Conservation (phyloP, 2,888 invertebrate species). For the Scaptomyza cyrtandrae region DNA sequence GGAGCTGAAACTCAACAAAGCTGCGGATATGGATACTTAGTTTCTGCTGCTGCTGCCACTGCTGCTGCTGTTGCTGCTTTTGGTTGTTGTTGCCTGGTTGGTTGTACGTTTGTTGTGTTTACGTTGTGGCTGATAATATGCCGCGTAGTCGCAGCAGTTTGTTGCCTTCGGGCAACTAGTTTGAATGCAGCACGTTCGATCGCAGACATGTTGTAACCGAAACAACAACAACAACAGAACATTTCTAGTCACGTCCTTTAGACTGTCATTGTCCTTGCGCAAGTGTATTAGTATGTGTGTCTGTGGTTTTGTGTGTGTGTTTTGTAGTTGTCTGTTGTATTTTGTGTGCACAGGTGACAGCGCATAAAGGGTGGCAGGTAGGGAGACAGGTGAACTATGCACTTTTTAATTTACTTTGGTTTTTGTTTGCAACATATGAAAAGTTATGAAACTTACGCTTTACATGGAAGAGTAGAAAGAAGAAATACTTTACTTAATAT, state of each 20-base stretch:
- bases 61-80: conserved; percentile 13
- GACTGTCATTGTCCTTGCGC: conserved; percentile 56
- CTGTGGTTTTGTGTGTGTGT: conserved; percentile 6
- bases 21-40: conserved; percentile 79
- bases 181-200: conserved; percentile 48
- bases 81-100: conserved; percentile 26
- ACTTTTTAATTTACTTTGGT: neutral
- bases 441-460: too few species aligned
- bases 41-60: conserved; percentile 44
- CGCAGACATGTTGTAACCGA: conserved; percentile 51
- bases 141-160: conserved; percentile 38
- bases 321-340: conserved; percentile 28
- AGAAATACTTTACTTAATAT: too few species aligned
- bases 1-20: conserved; percentile 47
- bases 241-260: conserved; percentile 33
- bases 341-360: conserved; percentile 47
- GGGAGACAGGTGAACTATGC: neutral
- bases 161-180: conserved; percentile 40
- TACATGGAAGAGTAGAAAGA: too few species aligned
- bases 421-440: too few species aligned
- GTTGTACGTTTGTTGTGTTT: conserved; percentile 73
- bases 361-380: neutral
- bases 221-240: conserved; percentile 39
- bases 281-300: conserved; percentile 3
- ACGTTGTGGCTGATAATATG: conserved; percentile 74